phyloP scores from a whole-genome alignment of 2,888 invertebrate species.

The Stramonita haemastoma region DNA sequence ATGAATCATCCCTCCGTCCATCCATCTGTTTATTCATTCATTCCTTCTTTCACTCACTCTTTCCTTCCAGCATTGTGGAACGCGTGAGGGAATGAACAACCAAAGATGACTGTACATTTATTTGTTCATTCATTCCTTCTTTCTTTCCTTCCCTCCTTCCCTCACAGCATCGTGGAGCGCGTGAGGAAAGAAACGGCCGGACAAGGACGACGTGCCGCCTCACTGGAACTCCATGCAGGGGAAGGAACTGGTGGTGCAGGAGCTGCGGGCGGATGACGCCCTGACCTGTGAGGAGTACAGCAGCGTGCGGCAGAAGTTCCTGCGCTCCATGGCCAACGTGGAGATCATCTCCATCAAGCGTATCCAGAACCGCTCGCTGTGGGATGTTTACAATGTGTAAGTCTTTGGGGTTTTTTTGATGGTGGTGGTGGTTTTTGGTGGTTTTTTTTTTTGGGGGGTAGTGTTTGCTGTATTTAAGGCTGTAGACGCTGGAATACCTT shows the following conservation, averaged over 20 bases:
- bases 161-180: slow-evolving; percentile 7
- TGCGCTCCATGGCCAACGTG: slow-evolving; percentile 56
- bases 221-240: slow-evolving; percentile 56
- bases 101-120: background rate
- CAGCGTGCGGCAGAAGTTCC: slow-evolving; percentile 54
- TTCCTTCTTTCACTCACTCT: too few species aligned
- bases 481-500: too few species aligned
- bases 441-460: background rate
- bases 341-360: slow-evolving; percentile 55
- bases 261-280: slow-evolving; percentile 43
- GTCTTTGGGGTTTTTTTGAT: slow-evolving; percentile 37
- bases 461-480: background rate
- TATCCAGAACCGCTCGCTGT: slow-evolving; percentile 57
- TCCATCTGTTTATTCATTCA: too few species aligned
- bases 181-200: background rate
- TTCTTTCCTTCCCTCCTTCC: too few species aligned
- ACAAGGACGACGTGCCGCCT: slow-evolving; percentile 46
- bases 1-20: too few species aligned
- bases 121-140: too few species aligned
- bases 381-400: slow-evolving; percentile 61
- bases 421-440: background rate
- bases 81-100: background rate
- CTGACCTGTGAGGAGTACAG: slow-evolving; percentile 55
- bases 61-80: slow-evolving; percentile 16
- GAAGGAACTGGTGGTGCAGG: slow-evolving; percentile 40